phyloP scores from a whole-genome alignment of 2,113 vertebrate genomes.

The Crotalus helleri region DNA sequence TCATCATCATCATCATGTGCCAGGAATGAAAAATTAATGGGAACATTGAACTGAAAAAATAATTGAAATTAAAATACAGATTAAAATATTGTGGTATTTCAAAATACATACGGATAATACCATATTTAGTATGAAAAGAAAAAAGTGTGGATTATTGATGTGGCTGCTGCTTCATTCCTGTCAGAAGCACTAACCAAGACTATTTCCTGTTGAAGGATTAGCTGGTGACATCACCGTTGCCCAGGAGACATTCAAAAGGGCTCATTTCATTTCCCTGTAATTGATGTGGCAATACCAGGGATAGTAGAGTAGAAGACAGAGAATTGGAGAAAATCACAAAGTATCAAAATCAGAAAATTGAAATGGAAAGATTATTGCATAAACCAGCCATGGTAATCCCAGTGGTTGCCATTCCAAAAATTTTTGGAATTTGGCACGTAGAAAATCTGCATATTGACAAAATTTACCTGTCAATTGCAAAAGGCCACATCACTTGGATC shows the following conservation, averaged over 20 bases:
- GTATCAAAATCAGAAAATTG: neutral
- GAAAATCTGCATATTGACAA: neutral
- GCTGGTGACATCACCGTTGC: neutral
- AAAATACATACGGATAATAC: neutral
- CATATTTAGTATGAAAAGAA: neutral
- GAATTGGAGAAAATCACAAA: neutral
- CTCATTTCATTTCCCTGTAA: neutral
- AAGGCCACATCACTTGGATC: neutral
- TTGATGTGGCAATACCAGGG: neutral
- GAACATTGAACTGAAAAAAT: neutral
- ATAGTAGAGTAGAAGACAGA: neutral
- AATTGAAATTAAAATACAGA: neutral
- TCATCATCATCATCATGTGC: neutral
- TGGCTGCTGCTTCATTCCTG: neutral
- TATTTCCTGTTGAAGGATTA: neutral
- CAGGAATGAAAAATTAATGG: neutral
- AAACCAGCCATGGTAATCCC: neutral
- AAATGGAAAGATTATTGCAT: neutral
- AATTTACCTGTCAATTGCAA: neutral
- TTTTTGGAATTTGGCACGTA: neutral
- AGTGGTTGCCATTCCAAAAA: neutral
- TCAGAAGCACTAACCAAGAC: neutral
- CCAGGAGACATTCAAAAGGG: neutral
- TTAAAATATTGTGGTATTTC: neutral
- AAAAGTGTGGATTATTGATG: neutral